Conservation (phyloP, 2,113 vertebrate genomes). For the Muntiacus muntjak region DNA sequence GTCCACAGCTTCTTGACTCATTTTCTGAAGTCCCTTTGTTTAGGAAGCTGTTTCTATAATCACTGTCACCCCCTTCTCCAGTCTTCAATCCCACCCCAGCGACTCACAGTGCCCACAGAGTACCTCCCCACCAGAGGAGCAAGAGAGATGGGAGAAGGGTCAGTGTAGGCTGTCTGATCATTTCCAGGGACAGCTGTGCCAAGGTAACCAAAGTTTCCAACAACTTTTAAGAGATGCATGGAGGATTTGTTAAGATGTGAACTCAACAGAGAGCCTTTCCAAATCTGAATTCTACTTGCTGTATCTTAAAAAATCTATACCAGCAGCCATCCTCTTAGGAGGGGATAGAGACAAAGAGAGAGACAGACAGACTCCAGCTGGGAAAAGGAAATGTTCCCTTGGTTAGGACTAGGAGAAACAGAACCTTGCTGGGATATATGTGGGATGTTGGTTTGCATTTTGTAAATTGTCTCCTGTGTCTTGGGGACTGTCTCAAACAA, state of each 20-base stretch:
- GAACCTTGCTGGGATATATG: background rate
- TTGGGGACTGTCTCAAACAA: background rate
- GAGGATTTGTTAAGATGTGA: background rate
- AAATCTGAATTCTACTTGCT: background rate
- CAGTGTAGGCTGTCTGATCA: background rate
- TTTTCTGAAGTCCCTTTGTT: constrained; percentile 70
- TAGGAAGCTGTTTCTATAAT: background rate
- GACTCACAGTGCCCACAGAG: background rate
- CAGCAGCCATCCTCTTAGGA: background rate
- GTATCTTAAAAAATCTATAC: background rate
- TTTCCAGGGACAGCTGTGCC: background rate
- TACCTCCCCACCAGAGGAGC: background rate
- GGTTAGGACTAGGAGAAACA: background rate
- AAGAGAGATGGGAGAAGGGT: background rate
- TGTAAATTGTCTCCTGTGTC: background rate
- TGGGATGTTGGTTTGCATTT: background rate
- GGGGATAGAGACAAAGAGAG: background rate
- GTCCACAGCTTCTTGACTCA: background rate
- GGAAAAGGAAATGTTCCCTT: background rate
- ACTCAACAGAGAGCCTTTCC: background rate
- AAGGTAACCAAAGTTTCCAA: background rate
- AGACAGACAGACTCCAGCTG: background rate
- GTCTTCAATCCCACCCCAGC: background rate
- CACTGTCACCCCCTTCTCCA: background rate
- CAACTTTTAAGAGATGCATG: constrained; percentile 40